A percentile compares a stretch with the other conserved stretches of the same genome.
Conservation (phyloP, 2,113 vertebrate genomes). For the Polyodon spathula region DNA sequence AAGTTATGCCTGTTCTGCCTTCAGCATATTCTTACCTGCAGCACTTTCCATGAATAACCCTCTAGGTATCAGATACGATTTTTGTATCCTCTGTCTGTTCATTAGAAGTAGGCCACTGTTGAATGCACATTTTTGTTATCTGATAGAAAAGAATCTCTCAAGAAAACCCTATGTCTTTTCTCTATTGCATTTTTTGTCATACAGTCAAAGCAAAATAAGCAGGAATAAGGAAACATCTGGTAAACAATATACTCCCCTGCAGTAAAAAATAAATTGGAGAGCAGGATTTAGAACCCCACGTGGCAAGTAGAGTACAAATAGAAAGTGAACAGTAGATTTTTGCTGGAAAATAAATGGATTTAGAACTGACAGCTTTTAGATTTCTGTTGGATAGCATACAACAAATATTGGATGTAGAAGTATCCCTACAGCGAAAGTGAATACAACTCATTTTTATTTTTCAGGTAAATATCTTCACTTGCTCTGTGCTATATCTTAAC, state of each 20-base stretch:
- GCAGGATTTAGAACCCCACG: no score
- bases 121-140: background rate
- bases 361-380: no score
- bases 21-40: constrained; percentile 7
- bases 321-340: no score
- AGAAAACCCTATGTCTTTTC: background rate
- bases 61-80: background rate
- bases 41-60: background rate
- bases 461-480: no score
- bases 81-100: background rate
- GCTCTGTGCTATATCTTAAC: no score
- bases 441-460: no score
- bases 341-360: no score
- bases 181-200: background rate
- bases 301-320: no score
- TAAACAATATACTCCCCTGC: background rate
- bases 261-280: background rate
- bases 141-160: background rate
- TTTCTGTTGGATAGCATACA: no score
- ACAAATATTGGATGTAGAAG: no score
- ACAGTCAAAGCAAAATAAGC: background rate
- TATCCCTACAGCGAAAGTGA: no score
- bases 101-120: background rate
- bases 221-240: background rate
- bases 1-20: constrained; percentile 5